These are phyloP conservation scores for Brachyptera putata DNA, from an alignment of 2,888 invertebrate genomes.

Conservation along the genomic window DNA sequence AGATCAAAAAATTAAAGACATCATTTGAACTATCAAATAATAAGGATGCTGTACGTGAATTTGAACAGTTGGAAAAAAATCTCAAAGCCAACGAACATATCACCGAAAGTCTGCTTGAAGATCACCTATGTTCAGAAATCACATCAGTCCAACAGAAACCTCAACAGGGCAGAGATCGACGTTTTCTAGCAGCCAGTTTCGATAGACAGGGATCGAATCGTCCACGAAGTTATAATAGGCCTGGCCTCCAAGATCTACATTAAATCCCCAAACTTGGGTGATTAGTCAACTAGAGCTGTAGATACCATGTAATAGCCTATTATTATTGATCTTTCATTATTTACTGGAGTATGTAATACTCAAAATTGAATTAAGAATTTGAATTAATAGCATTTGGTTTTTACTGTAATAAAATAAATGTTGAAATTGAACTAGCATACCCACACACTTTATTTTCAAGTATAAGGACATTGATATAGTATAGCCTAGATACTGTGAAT, in stretches of 20 bases:
- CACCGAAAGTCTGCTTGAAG: conserved; percentile 44
- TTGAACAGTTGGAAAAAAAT: conserved; percentile 52
- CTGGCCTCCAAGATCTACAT: conserved; percentile 9
- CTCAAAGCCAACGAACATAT: conserved; percentile 53
- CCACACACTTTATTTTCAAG: too few species aligned
- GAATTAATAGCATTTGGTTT: too few species aligned
- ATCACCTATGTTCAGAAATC: conserved; percentile 44
- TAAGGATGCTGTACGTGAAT: conserved; percentile 54
- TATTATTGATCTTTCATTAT: too few species aligned
- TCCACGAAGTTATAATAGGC: not conserved
- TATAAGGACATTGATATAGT: too few species aligned
- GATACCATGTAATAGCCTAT: too few species aligned
- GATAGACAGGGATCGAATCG: conserved; percentile 3
- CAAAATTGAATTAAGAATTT: too few species aligned
- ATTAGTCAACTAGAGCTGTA: too few species aligned
- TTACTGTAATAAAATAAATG: too few species aligned
- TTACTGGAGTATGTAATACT: too few species aligned
- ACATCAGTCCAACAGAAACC: not conserved
- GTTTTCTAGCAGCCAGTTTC: conserved; percentile 26
- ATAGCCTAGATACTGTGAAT: too few species aligned
- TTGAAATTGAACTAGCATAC: too few species aligned
- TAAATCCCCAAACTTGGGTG: too few species aligned
- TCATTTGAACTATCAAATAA: conserved; percentile 49
- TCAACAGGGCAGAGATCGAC: conserved; percentile 5
- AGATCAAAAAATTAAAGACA: conserved; percentile 52